Evolutionary conservation across 2,888 invertebrate genomes (phyloP).

Genomic region (Epistrophe eligans): DNA sequence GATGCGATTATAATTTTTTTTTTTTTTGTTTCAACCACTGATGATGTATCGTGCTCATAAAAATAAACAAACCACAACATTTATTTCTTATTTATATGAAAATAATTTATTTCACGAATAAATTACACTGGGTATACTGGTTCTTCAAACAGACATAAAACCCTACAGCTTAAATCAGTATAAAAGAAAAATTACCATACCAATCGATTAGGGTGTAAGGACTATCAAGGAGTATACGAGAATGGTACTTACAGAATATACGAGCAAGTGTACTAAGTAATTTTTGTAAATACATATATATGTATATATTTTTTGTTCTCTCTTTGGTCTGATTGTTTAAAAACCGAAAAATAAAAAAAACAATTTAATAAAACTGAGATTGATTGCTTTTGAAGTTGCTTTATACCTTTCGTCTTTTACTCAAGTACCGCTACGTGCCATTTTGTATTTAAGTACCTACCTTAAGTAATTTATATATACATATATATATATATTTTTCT

Average conservation of each 20-base stretch:
- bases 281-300: not conserved
- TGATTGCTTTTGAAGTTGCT: constrained; percentile 29
- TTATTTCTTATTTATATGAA: constrained; percentile 20
- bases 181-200: constrained; percentile 30
- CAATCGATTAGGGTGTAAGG: constrained; percentile 19
- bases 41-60: not conserved
- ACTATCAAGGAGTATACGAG: not conserved
- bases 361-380: constrained; percentile 36
- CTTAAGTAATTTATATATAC: constrained; percentile 14
- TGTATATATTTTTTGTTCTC: not conserved
- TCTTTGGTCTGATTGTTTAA: constrained; percentile 9
- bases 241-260: not conserved
- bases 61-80: not conserved
- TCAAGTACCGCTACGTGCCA: not conserved
- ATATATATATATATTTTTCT: not conserved
- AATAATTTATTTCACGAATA: constrained; percentile 23
- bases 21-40: not conserved
- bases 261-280: not conserved
- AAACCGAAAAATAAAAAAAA: not conserved
- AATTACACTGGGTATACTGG: not conserved
- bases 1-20: constrained; percentile 2
- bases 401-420: constrained; percentile 6
- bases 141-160: not conserved
- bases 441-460: constrained; percentile 2
- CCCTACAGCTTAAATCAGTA: not conserved